Percentiles rank a stretch among this genome's conserved stretches.
Evolutionary conservation across 2,888 invertebrate genomes (phyloP).

Genomic region (Hololepta plana): DNA sequence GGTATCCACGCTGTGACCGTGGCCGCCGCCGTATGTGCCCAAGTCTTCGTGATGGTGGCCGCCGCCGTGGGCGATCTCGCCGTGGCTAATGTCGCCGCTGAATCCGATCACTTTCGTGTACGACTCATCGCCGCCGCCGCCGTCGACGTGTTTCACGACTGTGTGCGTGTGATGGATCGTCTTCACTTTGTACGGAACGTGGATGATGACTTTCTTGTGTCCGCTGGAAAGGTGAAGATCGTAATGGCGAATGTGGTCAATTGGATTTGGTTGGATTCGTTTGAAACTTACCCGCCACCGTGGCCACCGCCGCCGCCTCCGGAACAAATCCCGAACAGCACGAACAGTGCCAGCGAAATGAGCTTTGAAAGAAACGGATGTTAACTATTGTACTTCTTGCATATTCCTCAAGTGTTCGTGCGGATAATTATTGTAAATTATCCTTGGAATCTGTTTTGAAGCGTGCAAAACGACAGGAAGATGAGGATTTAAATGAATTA

Average conservation of each 20-base stretch:
- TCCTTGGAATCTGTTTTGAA: too few species aligned
- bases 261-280: too few species aligned
- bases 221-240: constrained; percentile 13
- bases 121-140: constrained; percentile 25
- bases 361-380: too few species aligned
- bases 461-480: too few species aligned
- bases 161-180: constrained; percentile 64
- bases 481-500: too few species aligned
- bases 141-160: constrained; percentile 47
- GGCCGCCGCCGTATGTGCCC: constrained; percentile 14
- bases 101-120: constrained; percentile 51
- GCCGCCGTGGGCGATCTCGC: constrained; percentile 9
- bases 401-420: too few species aligned
- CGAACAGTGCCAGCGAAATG: constrained; percentile 19
- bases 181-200: constrained; percentile 60
- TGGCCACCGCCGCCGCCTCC: constrained; percentile 25
- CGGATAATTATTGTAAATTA: too few species aligned
- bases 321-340: constrained; percentile 26
- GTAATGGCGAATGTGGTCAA: not conserved
- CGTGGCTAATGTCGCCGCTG: constrained; percentile 42
- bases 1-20: constrained; percentile 6
- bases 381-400: too few species aligned
- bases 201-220: constrained; percentile 58
- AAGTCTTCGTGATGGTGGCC: constrained; percentile 17
- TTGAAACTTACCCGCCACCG: constrained; percentile 32